Conservation (phyloP, 2,888 invertebrate species). For the Holacanthella duospinosa region DNA sequence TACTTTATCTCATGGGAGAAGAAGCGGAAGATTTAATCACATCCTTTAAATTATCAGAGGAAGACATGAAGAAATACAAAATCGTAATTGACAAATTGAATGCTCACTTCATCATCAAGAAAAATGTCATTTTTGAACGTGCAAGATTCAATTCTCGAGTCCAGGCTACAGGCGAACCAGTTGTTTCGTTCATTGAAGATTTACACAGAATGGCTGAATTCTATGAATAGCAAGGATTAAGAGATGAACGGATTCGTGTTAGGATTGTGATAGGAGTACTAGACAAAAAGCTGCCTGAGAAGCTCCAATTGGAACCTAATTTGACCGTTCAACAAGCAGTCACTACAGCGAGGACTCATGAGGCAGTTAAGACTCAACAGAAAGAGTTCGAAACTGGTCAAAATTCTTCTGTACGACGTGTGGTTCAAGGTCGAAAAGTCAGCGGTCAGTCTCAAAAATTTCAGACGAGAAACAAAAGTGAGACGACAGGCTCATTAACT, state of each 20-base stretch:
- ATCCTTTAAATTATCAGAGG: conserved; percentile 11
- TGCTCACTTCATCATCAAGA: conserved; percentile 18
- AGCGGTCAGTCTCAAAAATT: background rate
- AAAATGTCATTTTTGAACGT: conserved; percentile 25
- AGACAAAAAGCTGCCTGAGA: conserved; percentile 21
- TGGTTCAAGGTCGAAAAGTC: too few relatives aligned
- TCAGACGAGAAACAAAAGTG: background rate
- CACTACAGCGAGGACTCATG: conserved; percentile 12
- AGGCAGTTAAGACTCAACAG: conserved; percentile 15
- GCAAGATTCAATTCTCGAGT: conserved; percentile 20
- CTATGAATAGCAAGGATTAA: conserved; percentile 21
- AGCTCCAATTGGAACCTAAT: conserved; percentile 19
- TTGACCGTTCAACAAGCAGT: conserved; percentile 17
- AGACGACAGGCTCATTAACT: too few relatives aligned
- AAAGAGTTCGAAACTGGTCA: background rate
- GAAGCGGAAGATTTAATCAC: conserved; percentile 21
- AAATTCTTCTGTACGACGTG: background rate
- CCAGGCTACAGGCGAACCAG: conserved; percentile 17
- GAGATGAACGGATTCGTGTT: conserved; percentile 28
- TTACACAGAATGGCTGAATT: conserved; percentile 19
- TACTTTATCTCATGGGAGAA: conserved; percentile 25
- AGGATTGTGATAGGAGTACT: conserved; percentile 25
- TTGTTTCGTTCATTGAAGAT: conserved; percentile 24
- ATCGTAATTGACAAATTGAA: conserved; percentile 19
- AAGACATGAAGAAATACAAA: conserved; percentile 14